A percentile compares a stretch with the other conserved stretches of the same genome.
These are phyloP conservation scores for Erebia palarica DNA, from an alignment of 2,888 invertebrate genomes.

Conservation along the genomic window DNA sequence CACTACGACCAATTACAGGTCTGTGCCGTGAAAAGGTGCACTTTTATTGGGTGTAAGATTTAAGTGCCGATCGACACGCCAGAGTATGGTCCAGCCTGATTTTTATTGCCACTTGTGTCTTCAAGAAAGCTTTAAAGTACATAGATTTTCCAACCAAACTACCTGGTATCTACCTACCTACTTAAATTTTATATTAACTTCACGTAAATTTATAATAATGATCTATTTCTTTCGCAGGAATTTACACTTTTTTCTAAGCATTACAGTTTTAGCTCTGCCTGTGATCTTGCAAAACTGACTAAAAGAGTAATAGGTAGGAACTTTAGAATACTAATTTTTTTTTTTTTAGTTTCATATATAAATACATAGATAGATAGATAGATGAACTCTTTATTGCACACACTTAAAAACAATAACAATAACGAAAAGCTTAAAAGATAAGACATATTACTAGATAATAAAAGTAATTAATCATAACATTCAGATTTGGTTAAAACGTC, in stretches of 20 bases:
- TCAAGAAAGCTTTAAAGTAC: constrained; percentile 10
- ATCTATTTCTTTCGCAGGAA: background rate
- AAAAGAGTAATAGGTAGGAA: no score
- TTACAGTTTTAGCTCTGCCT: background rate
- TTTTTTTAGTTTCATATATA: no score
- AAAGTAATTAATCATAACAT: no score
- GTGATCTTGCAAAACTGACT: background rate
- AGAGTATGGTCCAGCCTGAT: constrained; percentile 64
- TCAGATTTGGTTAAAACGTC: no score
- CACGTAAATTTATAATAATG: background rate
- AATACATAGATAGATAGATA: no score
- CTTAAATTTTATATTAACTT: background rate
- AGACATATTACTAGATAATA: no score
- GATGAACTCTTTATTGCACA: no score
- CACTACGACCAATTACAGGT: constrained; percentile 76
- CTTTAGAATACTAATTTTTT: no score
- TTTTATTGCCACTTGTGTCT: constrained; percentile 61
- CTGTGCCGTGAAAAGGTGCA: constrained; percentile 65
- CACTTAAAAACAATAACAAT: no score
- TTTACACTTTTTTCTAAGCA: background rate
- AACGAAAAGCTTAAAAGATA: no score
- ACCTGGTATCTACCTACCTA: background rate
- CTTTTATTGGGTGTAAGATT: constrained; percentile 81
- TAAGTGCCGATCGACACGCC: constrained; percentile 78
- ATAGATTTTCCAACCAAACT: background rate